Evolutionary conservation across 2,888 invertebrate genomes (phyloP).

Genomic region (Xanthorhoe designata): DNA sequence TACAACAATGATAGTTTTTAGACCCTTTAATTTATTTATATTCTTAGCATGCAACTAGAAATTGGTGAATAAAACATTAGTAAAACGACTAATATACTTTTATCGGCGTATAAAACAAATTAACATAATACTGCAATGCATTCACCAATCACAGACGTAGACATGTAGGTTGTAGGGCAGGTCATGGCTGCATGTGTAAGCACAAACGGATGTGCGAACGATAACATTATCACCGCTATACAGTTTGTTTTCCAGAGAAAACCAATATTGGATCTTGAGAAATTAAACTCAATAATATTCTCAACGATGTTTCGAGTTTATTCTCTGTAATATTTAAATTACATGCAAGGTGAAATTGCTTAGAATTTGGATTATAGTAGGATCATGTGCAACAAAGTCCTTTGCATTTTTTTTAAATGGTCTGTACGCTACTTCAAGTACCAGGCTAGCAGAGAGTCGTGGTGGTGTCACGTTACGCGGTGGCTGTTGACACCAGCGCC

Average conservation of each 20-base stretch:
- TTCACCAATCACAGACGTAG: conserved; percentile 66
- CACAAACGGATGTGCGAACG: conserved; percentile 78
- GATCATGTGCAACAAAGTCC: conserved; percentile 15
- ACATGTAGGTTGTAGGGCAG: conserved; percentile 81
- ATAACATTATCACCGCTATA: conserved; percentile 73
- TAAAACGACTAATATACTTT: not conserved
- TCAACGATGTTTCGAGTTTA: conserved; percentile 30
- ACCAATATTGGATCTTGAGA: conserved; percentile 50
- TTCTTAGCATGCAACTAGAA: not conserved
- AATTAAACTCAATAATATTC: conserved; percentile 39
- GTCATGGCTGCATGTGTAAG: conserved; percentile 81
- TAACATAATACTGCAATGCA: conserved; percentile 64
- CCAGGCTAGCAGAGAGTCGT: conserved; percentile 80
- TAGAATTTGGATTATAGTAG: not conserved
- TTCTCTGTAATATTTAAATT: not conserved
- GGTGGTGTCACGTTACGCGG: conserved; percentile 84
- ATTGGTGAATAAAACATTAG: not conserved
- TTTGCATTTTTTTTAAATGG: conserved; percentile 59
- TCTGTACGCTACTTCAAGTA: conserved; percentile 69
- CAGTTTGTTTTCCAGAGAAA: conserved; percentile 52
- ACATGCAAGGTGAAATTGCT: not conserved
- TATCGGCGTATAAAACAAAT: conserved; percentile 47
- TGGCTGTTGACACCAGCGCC: conserved; percentile 86
- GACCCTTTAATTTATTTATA: not conserved
- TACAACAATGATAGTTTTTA: not conserved